phyloP scores from a whole-genome alignment of 2,888 invertebrate species.

The Cantharis rufa region DNA sequence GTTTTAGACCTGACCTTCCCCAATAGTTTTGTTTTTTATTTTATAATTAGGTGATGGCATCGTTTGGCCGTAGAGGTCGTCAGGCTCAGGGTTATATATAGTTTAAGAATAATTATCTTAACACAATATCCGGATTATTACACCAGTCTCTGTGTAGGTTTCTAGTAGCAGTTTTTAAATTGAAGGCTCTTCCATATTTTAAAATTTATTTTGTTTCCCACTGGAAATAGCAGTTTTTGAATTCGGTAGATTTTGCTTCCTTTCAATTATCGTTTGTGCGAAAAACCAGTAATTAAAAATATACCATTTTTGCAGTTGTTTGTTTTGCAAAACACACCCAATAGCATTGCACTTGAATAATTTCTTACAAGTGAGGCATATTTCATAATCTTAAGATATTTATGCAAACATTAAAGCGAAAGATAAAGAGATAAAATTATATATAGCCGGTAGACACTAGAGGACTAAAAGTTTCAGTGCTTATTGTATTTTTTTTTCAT shows the following conservation, averaged over 20 bases:
- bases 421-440: neutral
- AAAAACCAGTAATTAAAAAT: neutral
- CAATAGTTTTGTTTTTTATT: neutral
- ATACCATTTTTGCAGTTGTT: neutral
- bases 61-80: neutral
- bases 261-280: neutral
- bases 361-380: neutral
- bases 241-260: neutral
- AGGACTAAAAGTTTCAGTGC: neutral
- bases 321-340: neutral
- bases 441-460: neutral
- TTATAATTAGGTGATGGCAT: neutral
- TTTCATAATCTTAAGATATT: neutral
- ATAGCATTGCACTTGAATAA: neutral
- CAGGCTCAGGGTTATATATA: neutral
- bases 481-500: neutral
- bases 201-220: neutral
- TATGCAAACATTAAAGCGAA: neutral
- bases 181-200: neutral
- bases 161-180: neutral
- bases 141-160: neutral
- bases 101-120: neutral
- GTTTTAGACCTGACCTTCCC: neutral
- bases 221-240: neutral
- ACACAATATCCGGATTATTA: neutral